phyloP scores from a whole-genome alignment of 2,797 vertebrate species.

The Serranus cabrilla region DNA sequence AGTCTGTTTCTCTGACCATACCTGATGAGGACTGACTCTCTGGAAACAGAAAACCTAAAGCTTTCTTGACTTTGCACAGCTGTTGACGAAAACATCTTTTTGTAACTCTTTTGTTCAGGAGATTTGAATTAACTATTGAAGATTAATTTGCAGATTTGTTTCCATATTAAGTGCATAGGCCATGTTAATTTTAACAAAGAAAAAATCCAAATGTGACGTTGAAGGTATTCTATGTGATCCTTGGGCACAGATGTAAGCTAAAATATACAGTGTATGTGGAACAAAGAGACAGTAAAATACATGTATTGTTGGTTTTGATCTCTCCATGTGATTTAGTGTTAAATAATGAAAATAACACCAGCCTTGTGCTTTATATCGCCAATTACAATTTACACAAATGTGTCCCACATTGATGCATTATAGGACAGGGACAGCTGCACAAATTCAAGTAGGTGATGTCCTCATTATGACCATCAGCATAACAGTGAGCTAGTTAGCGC shows the following conservation, averaged over 20 bases:
- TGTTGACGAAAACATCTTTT: not conserved
- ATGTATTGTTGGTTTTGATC: not conserved
- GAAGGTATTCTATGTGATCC: not conserved
- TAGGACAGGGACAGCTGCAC: constrained; percentile 1
- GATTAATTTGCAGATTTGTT: not conserved
- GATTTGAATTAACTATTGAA: not conserved
- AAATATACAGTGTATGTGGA: not conserved
- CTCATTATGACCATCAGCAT: constrained; percentile 35
- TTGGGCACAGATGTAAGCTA: not conserved
- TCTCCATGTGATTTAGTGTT: not conserved
- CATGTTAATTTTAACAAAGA: not conserved
- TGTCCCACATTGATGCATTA: not conserved
- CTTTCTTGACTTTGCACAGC: constrained; percentile 9
- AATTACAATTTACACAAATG: not conserved
- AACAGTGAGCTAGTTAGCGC: constrained; percentile 32
- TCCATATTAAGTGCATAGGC: not conserved
- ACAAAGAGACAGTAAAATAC: not conserved
- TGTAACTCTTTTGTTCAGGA: not conserved
- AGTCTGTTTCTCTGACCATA: not conserved
- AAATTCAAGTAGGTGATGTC: constrained; percentile 24
- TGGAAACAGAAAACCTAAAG: not conserved
- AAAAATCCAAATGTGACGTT: not conserved
- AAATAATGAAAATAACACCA: not conserved
- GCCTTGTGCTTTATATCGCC: not conserved
- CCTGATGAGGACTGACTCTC: not conserved